Conservation (phyloP, 2,113 vertebrate genomes). For the Aegypius monachus region DNA sequence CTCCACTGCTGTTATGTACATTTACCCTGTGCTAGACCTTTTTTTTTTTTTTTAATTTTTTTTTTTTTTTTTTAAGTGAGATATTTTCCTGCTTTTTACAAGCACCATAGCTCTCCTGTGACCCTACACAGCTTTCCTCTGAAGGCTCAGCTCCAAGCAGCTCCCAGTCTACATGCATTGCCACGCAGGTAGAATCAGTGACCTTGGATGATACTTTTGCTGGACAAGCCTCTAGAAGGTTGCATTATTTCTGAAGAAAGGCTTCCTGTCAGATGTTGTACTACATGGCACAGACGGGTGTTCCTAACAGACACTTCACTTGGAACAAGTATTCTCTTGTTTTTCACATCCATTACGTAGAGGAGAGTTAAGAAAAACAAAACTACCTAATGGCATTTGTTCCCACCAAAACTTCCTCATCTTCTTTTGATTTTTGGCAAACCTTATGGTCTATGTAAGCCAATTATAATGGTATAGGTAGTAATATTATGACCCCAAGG, state of each 20-base stretch:
- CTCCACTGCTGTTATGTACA: neutral
- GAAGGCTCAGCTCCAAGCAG: neutral
- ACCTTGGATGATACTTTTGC: neutral
- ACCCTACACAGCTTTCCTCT: neutral
- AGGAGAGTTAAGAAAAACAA: neutral
- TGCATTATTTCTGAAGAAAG: slow-evolving; percentile 7
- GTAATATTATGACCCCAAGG: neutral
- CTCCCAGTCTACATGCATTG: rapidly evolving
- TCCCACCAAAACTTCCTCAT: neutral
- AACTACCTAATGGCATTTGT: neutral
- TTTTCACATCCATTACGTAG: neutral
- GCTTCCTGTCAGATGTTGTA: neutral
- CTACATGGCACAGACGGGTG: neutral
- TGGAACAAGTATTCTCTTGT: slow-evolving; percentile 1
- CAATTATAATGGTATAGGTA: neutral
- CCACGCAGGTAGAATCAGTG: neutral
- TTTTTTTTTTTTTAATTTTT: neutral
- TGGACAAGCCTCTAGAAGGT: slow-evolving; percentile 22
- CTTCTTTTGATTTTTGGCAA: neutral
- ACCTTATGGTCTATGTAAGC: neutral
- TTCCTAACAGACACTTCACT: neutral
- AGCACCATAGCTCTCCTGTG: neutral
- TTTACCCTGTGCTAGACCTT: neutral
- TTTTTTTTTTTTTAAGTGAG: neutral
- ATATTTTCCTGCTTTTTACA: neutral